Evolutionary conservation across 1,140 invertebrate species (phyloP), one percentile per base, ranked within the genome.

Genomic region (Atta texana): DNA sequence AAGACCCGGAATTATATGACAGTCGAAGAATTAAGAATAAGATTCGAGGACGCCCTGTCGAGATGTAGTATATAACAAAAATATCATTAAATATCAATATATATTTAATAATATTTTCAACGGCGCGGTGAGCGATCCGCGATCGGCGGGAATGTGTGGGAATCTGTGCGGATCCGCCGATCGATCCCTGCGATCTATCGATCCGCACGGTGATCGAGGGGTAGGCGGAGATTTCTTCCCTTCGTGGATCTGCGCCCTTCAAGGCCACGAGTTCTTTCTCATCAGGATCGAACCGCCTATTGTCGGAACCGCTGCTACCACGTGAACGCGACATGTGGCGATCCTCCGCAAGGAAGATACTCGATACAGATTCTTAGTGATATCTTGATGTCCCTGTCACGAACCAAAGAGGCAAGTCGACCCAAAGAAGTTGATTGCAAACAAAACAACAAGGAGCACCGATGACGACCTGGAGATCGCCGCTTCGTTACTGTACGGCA

Each of bases 401-500:
- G 90, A 91, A 31, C 53, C 87, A 51, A 88, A 34, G 39, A 76
- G 86, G 28, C 81, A 91, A 31, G 81, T 75, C 66, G 91, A 89
- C 34, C 68, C 89, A 66, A 89, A 66, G 49, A 89, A 59, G 44
- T 90, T 63, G 76, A 90, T 63, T 57, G 88, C 88, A 44, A 91
- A 86, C 78, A 89, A 49, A 66, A 94, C 69, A 81, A 94, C 82
- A 18, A 90, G 87, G 61, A 88, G 80, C 34, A 59, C 86, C 51
- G 85, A 86, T 71, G 86, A 90, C 77, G 78, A 84, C 75, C 61
- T 64, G 55, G 66, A 66, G 16, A 85, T 72, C 21, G 53, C 87
- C 64, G 88, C 92, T n/a, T 90, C 90, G 86, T 91, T 94, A 66
- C 92, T 93, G 78, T 94, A 92, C 7, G 95, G 95, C 76, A 95